Conservation (phyloP, 2,113 vertebrate genomes). For the Columbina picui region DNA sequence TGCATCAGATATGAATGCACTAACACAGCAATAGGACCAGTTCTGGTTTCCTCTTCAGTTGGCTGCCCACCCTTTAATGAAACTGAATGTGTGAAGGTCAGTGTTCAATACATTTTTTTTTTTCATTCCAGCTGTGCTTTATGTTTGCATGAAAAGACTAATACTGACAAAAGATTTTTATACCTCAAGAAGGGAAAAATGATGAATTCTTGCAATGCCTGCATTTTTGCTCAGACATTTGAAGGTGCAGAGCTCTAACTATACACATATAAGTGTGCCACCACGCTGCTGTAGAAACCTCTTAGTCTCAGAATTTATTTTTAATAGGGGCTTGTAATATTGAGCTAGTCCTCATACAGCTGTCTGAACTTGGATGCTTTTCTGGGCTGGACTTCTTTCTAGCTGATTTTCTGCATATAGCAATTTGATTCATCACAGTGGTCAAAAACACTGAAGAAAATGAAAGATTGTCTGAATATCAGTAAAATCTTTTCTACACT, state of each 20-base stretch:
- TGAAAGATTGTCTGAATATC: background rate
- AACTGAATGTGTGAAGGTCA: slow-evolving; percentile 94
- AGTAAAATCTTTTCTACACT: background rate
- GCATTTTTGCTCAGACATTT: background rate
- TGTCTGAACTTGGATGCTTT: background rate
- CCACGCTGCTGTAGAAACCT: background rate
- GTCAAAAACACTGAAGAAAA: background rate
- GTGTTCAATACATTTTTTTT: background rate
- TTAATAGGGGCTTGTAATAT: background rate
- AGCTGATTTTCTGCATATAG: background rate
- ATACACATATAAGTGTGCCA: background rate
- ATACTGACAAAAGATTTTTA: background rate
- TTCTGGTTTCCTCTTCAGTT: slow-evolving; percentile 89
- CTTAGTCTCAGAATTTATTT: background rate
- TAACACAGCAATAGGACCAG: slow-evolving; percentile 83
- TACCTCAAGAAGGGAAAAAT: background rate
- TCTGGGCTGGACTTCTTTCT: background rate
- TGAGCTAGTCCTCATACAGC: background rate
- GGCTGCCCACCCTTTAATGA: slow-evolving; percentile 96
- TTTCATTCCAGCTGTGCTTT: background rate
- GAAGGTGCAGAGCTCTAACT: background rate
- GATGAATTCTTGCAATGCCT: background rate
- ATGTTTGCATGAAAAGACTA: background rate
- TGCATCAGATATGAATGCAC: slow-evolving; percentile 90
- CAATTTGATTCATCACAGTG: background rate